Base-by-base conservation (phyloP, 2,888 invertebrate species). In the Clostera curtula region DNA sequence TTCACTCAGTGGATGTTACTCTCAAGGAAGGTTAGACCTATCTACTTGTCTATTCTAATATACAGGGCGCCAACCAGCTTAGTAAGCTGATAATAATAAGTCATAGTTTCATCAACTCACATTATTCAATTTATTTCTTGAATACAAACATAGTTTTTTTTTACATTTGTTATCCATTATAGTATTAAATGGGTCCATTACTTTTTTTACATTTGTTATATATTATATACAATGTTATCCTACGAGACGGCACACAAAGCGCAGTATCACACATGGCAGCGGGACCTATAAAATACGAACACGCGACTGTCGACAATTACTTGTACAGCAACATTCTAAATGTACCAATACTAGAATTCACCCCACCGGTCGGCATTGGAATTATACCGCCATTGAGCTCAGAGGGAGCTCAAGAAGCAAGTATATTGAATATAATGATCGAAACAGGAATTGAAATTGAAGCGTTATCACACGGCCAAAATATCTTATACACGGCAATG, bases 361-460 rank as follows among this genome's bases (percentile, higher is more conserved):
- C 27, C 15, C 16, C 16, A 3, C 12, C 27, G 11, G 7, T 27
- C 4, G 20, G 27, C 8, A 25, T 31, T 4, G 38, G 39, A 16
- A 36, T 40, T 3, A 18, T 40, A 19, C 40, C 36, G 5, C 19
- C 36, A 13, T 23, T 40, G 15, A 32, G 25, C n/a, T 29, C 30
- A n/a, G 38, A 39, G 11, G 30, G 31, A 8, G 24, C 23, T 5
- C 26, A 29, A n/a, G 38, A 39, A 31, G 28, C 29, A 5, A 28
- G 31, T n/a, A 33, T 40, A 19, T 13, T 36, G 15, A 40, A 37
- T 10, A 37, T 37, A 5, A 34, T 34, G 34, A 29, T 36, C 15
- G 28, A 34, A 28, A 28, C 32, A 3, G 18, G 25, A 2, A 40
- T 40, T 12, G 27, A 28, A 30, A 24, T 40, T 2, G 34, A 40